Conservation (phyloP, 1,140 invertebrate species). For the Orussus abietinus region DNA sequence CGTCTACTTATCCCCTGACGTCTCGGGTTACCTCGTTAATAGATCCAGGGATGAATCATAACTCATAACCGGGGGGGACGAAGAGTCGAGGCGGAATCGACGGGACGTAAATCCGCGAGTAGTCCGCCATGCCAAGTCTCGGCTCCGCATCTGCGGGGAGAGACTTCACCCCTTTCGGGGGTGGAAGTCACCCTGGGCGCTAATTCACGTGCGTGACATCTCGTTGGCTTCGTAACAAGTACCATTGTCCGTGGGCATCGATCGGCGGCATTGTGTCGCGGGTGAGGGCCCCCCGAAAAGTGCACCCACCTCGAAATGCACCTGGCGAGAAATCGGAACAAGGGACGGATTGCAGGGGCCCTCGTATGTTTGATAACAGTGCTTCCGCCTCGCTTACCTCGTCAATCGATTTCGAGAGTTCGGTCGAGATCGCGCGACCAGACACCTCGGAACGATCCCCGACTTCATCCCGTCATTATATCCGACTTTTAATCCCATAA, state of each 20-base stretch:
- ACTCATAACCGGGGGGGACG: too few species aligned
- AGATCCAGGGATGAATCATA: too few species aligned
- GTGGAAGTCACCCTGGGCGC: slow-evolving; percentile 29
- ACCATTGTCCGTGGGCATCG: slow-evolving; percentile 40
- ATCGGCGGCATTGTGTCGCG: slow-evolving; percentile 25
- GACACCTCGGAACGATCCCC: too few species aligned
- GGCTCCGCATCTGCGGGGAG: slow-evolving; percentile 16
- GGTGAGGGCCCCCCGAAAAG: slow-evolving; percentile 11
- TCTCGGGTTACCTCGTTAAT: too few species aligned
- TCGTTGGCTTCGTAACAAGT: slow-evolving; percentile 48
- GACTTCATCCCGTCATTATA: too few species aligned
- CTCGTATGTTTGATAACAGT: slow-evolving; percentile 42
- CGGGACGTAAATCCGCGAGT: slow-evolving; percentile 28
- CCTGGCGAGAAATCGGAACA: slow-evolving; percentile 26
- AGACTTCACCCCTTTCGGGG: too few species aligned
- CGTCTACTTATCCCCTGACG: too few species aligned
- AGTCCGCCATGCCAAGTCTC: too few species aligned
- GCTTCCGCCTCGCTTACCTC: slow-evolving; percentile 5
- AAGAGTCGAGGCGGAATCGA: slow-evolving; percentile 15
- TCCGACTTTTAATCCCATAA: too few species aligned
- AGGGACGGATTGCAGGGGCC: too few species aligned
- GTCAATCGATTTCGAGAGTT: too few species aligned
- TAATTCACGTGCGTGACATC: slow-evolving; percentile 49
- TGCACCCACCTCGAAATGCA: slow-evolving; percentile 29
- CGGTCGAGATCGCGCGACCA: too few species aligned